A percentile compares a stretch with the other conserved stretches of the same genome.
These are phyloP conservation scores for Lepidotrigona ventralis DNA, from an alignment of 1,140 invertebrate species.

Conservation along the genomic window DNA sequence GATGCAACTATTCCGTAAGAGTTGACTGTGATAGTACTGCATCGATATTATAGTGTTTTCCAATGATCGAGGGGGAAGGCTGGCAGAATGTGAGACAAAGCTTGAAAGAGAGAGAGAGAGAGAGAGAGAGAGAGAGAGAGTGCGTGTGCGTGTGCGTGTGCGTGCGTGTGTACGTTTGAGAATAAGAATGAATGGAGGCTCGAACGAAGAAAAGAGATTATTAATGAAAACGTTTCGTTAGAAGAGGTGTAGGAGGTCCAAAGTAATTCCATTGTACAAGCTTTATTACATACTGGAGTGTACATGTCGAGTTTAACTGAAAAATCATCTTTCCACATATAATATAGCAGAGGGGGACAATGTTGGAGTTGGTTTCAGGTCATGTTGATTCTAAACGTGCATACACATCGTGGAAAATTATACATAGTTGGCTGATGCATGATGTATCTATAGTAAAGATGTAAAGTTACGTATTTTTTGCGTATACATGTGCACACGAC, in stretches of 20 bases:
- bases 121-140: too few species aligned
- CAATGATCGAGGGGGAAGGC: background rate
- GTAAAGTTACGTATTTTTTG: background rate
- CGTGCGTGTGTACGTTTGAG: background rate
- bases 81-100: background rate
- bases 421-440: conserved; percentile 47
- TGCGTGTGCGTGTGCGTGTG: too few species aligned
- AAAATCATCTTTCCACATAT: background rate
- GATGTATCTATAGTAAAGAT: conserved; percentile 42
- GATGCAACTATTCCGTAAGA: conserved; percentile 45
- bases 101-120: background rate
- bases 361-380: conserved; percentile 14
- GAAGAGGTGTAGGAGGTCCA: background rate
- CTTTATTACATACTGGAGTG: conserved; percentile 18
- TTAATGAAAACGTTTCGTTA: background rate
- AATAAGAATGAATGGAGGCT: background rate
- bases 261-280: conserved; percentile 13
- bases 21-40: conserved; percentile 64
- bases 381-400: conserved; percentile 60
- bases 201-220: background rate
- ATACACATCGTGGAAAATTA: conserved; percentile 50
- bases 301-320: background rate
- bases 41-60: conserved; percentile 37
- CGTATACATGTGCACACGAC: background rate
- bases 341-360: background rate